phyloP scores from a whole-genome alignment of 2,888 invertebrate species.

The Troides aeacus region DNA sequence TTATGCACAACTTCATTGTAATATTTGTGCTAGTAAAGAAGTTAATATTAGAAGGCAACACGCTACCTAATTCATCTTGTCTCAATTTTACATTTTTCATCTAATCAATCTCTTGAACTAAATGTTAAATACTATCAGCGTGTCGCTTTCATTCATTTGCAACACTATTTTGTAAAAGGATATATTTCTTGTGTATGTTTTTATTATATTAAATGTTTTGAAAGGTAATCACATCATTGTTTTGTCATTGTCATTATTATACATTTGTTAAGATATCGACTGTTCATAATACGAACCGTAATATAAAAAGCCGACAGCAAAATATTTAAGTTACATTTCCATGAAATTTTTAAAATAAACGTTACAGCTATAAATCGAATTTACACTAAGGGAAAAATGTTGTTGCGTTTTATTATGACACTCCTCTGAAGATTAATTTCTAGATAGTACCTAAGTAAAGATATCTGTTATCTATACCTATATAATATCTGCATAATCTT shows the following conservation, averaged over 20 bases:
- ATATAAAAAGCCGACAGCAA: too few species aligned
- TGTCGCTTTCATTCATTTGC: constrained; percentile 9
- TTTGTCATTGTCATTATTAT: background rate
- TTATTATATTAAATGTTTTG: background rate
- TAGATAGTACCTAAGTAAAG: too few species aligned
- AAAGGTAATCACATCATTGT: background rate
- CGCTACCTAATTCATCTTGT: constrained; percentile 3
- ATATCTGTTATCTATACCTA: too few species aligned
- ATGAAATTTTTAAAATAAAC: too few species aligned
- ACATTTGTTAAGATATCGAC: background rate
- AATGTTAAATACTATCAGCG: constrained; percentile 4
- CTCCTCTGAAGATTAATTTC: too few species aligned
- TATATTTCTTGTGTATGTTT: constrained; percentile 16
- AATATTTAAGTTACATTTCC: too few species aligned
- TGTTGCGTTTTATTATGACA: too few species aligned
- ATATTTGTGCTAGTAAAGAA: constrained; percentile 23
- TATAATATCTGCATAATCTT: too few species aligned
- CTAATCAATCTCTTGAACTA: background rate
- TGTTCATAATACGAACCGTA: background rate
- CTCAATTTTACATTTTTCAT: background rate
- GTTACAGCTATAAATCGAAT: too few species aligned
- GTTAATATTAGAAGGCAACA: constrained; percentile 20
- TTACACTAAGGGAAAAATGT: too few species aligned
- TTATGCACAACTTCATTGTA: constrained; percentile 18
- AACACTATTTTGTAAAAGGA: constrained; percentile 10